phyloP scores from a whole-genome alignment of 2,888 invertebrate genomes.

The Podabrus alpinus region DNA sequence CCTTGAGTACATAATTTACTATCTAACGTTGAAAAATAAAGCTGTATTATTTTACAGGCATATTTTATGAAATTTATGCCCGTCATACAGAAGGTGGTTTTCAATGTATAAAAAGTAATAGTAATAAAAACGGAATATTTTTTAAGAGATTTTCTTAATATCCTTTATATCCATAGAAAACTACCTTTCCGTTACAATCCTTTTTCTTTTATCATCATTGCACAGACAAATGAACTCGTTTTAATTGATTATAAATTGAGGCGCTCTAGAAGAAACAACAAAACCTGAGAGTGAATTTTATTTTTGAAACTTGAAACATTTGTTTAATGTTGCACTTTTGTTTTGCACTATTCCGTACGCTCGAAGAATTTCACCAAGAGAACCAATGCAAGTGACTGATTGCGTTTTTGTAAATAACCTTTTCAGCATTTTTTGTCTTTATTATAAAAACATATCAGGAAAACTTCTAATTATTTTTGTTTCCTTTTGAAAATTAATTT shows the following conservation, averaged over 20 bases:
- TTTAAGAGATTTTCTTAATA: background rate
- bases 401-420: too few species aligned
- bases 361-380: too few species aligned
- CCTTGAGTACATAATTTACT: slow-evolving; percentile 19
- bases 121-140: background rate
- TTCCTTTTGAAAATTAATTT: too few species aligned
- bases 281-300: background rate
- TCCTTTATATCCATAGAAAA: background rate
- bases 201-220: background rate
- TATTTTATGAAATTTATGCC: slow-evolving; percentile 25
- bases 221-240: background rate
- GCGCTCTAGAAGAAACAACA: background rate
- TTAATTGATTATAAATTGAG: background rate
- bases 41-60: slow-evolving; percentile 16
- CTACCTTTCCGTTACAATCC: background rate
- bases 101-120: slow-evolving; percentile 5
- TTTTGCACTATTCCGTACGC: too few species aligned
- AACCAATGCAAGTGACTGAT: too few species aligned
- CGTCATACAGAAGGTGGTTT: slow-evolving; percentile 5
- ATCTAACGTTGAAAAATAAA: slow-evolving; percentile 18
- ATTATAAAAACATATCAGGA: too few species aligned
- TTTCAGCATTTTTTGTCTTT: too few species aligned
- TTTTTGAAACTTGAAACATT: too few species aligned
- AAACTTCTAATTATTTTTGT: too few species aligned
- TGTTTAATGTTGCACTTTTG: too few species aligned